Conservation (phyloP, 2,888 invertebrate genomes). For the Pediacus dermestoides region DNA sequence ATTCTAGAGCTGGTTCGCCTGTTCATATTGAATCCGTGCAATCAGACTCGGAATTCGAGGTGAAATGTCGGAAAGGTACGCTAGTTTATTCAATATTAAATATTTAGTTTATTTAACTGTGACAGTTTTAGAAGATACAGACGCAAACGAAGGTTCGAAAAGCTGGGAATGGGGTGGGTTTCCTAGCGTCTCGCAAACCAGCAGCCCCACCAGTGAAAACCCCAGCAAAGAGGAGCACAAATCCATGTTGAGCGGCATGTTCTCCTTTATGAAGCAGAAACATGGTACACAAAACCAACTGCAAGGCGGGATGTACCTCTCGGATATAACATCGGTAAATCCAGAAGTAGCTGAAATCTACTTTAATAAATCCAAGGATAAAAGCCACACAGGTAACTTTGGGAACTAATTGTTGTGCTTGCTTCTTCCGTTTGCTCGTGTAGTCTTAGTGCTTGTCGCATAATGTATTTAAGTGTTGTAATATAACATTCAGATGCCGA, state of each 20-base stretch:
- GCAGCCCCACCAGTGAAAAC: conserved; percentile 35
- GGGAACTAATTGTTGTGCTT: neutral
- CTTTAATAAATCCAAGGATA: conserved; percentile 57
- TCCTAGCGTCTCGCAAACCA: conserved; percentile 53
- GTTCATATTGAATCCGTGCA: conserved; percentile 59
- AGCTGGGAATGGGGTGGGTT: conserved; percentile 91
- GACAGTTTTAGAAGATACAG: conserved; percentile 27
- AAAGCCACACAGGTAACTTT: conserved; percentile 34
- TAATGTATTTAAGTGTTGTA: conserved; percentile 14
- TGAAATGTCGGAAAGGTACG: conserved; percentile 54
- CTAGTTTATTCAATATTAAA: conserved; percentile 4
- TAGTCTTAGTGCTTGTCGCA: conserved; percentile 8
- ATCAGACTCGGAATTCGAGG: conserved; percentile 92
- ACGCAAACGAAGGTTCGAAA: conserved; percentile 49
- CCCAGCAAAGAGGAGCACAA: conserved; percentile 38
- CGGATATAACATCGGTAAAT: conserved; percentile 86
- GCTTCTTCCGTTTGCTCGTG: too few relatives aligned
- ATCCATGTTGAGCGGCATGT: conserved; percentile 87
- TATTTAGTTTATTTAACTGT: conserved; percentile 6
- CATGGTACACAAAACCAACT: conserved; percentile 30
- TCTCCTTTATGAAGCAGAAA: conserved; percentile 85
- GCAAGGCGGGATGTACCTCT: conserved; percentile 81
- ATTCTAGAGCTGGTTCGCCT: conserved; percentile 69
- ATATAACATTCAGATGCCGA: conserved; percentile 55
- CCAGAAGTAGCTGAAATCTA: conserved; percentile 89